Evolutionary conservation across 2,888 invertebrate genomes (phyloP).

Genomic region (Zele albiditarsus): DNA sequence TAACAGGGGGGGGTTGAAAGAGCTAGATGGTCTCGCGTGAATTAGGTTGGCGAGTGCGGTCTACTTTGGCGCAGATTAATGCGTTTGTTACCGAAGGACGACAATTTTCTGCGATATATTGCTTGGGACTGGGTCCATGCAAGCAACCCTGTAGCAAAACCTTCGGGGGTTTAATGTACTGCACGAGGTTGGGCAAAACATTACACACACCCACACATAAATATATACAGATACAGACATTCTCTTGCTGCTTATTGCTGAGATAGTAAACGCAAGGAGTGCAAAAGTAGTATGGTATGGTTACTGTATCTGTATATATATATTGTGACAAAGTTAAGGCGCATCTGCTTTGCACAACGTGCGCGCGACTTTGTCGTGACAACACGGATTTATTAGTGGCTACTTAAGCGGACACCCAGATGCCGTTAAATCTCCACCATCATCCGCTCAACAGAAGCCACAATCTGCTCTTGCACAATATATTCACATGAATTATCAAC

Average conservation of each 20-base stretch:
- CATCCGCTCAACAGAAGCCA: slow-evolving; percentile 27
- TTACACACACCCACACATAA: slow-evolving; percentile 33
- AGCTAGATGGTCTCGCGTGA: slow-evolving; percentile 46
- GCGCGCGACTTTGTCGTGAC: slow-evolving; percentile 33
- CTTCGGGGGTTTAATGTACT: slow-evolving; percentile 52
- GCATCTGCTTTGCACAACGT: slow-evolving; percentile 48
- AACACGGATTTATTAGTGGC: slow-evolving; percentile 51
- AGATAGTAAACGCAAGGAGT: slow-evolving; percentile 21
- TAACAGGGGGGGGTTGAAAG: slow-evolving; percentile 31
- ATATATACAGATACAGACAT: slow-evolving; percentile 31
- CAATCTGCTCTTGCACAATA: slow-evolving; percentile 28
- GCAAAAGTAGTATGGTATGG: neutral
- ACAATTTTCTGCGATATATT: slow-evolving; percentile 55
- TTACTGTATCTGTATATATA: neutral
- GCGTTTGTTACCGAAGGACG: slow-evolving; percentile 54
- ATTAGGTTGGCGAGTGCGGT: slow-evolving; percentile 52
- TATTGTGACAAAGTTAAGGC: slow-evolving; percentile 38
- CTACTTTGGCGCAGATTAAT: slow-evolving; percentile 53
- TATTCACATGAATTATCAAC: slow-evolving; percentile 25
- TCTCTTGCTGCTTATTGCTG: slow-evolving; percentile 36
- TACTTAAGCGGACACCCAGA: slow-evolving; percentile 46
- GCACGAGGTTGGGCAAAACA: slow-evolving; percentile 36
- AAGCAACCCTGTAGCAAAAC: slow-evolving; percentile 40
- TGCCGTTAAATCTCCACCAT: slow-evolving; percentile 38
- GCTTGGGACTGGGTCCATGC: slow-evolving; percentile 34